Conservation (phyloP, 2,113 vertebrate species). For the Baryphthengus martii region DNA sequence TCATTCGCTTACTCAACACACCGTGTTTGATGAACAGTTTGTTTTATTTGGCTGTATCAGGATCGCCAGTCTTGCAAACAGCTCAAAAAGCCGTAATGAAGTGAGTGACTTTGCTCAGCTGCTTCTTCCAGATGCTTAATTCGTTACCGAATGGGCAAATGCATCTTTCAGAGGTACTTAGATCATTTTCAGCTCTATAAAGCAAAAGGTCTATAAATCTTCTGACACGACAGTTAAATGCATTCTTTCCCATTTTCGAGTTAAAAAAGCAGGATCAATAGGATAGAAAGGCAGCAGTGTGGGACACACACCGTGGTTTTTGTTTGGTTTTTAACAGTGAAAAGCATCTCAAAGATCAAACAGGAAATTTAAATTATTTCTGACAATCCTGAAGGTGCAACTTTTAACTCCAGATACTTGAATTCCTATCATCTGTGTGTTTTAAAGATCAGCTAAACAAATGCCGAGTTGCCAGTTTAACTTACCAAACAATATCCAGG, state of each 20-base stretch:
- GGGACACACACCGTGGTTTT: background rate
- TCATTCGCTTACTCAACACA: background rate
- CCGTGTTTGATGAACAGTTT: background rate
- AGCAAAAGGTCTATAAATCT: background rate
- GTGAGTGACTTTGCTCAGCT: background rate
- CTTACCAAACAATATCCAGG: background rate
- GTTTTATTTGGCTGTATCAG: background rate
- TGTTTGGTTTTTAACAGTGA: background rate
- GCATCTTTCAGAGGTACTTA: background rate
- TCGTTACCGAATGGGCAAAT: background rate
- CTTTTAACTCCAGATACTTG: background rate
- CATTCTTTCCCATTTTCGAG: background rate
- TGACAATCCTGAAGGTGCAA: background rate
- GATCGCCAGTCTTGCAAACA: background rate
- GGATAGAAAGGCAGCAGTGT: background rate
- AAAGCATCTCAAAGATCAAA: background rate
- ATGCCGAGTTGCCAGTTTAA: background rate
- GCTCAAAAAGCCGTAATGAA: background rate
- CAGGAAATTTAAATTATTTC: background rate
- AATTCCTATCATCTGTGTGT: background rate
- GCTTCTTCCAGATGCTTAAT: slow-evolving; percentile 2
- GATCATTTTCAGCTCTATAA: background rate
- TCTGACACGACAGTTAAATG: background rate
- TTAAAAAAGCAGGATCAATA: background rate
- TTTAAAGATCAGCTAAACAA: background rate